phyloP scores from a whole-genome alignment of 2,797 vertebrate species.

The Sebastes taczanowskii region DNA sequence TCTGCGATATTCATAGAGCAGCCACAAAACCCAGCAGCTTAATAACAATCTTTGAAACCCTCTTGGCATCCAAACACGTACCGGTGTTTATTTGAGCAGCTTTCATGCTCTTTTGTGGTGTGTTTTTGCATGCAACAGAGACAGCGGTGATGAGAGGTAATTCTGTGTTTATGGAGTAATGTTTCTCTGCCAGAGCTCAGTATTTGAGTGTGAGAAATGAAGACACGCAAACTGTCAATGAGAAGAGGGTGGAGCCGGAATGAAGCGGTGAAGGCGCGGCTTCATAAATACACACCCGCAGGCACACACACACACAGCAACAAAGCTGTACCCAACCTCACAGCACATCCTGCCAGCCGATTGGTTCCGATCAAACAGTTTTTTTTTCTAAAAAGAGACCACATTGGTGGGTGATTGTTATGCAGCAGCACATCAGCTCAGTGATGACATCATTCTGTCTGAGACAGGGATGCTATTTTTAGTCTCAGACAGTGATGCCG shows the following conservation, averaged over 20 bases:
- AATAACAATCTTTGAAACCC: not conserved
- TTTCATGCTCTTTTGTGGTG: slow-evolving; percentile 24
- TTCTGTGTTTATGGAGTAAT: slow-evolving; percentile 43
- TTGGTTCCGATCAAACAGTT: slow-evolving; percentile 55
- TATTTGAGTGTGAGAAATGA: slow-evolving; percentile 58
- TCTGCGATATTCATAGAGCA: slow-evolving; percentile 26
- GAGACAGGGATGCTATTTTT: slow-evolving; percentile 77
- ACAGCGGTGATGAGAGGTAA: slow-evolving; percentile 49
- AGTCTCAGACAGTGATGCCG: slow-evolving; percentile 62
- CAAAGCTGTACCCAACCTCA: slow-evolving; percentile 14
- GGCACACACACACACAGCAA: slow-evolving; percentile 1
- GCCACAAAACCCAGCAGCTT: slow-evolving; percentile 20
- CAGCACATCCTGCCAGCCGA: slow-evolving; percentile 32
- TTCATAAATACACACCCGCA: slow-evolving; percentile 31
- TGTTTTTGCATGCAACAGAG: slow-evolving; percentile 42
- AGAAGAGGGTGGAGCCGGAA: slow-evolving; percentile 45
- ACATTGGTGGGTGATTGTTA: slow-evolving; percentile 62
- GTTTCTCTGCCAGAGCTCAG: slow-evolving; percentile 30
- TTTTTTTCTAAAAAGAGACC: slow-evolving; percentile 38
- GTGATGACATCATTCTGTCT: slow-evolving; percentile 78
- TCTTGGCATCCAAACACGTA: slow-evolving; percentile 7
- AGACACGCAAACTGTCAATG: slow-evolving; percentile 71
- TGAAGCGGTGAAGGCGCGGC: slow-evolving; percentile 49
- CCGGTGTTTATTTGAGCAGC: slow-evolving; percentile 32
- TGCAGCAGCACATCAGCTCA: slow-evolving; percentile 67